A percentile compares a stretch with the other conserved stretches of the same genome.
These are phyloP conservation scores for Euura lappo DNA, from an alignment of 1,140 invertebrate genomes.

Conservation along the genomic window DNA sequence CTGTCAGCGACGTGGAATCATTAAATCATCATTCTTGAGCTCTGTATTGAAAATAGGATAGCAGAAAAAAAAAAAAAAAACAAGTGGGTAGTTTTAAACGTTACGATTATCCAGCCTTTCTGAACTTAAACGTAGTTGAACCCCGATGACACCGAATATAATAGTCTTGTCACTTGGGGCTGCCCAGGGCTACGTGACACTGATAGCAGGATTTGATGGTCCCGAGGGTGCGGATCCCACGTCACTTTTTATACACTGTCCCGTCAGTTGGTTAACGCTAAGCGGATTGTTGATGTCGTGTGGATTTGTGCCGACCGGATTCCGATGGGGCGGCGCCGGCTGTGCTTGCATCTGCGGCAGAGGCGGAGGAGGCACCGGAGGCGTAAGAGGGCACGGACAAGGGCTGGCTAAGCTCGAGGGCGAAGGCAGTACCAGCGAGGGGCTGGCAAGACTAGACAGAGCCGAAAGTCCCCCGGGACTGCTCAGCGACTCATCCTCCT, in stretches of 20 bases:
- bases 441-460: conserved; percentile 79
- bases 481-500: conserved; percentile 76
- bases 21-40: too few relatives aligned
- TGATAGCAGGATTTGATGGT: conserved; percentile 64
- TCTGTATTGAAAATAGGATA: too few relatives aligned
- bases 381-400: conserved; percentile 57
- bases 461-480: conserved; percentile 79
- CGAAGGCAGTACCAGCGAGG: conserved; percentile 71
- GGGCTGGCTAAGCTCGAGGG: conserved; percentile 74
- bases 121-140: conserved; percentile 48
- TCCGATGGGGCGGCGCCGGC: conserved; percentile 64
- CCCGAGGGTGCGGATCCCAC: conserved; percentile 56
- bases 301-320: conserved; percentile 88
- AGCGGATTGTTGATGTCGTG: conserved; percentile 90
- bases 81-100: neutral
- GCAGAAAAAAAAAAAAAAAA: neutral
- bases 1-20: too few relatives aligned
- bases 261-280: conserved; percentile 86
- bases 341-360: conserved; percentile 43
- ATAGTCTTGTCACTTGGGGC: conserved; percentile 58
- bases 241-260: conserved; percentile 70
- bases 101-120: conserved; percentile 21
- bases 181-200: conserved; percentile 66
- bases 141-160: conserved; percentile 54
- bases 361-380: conserved; percentile 55